A percentile compares a stretch with the other conserved stretches of the same genome.
Conservation (phyloP, 2,113 vertebrate genomes). For the Aleadryas rufinucha region DNA sequence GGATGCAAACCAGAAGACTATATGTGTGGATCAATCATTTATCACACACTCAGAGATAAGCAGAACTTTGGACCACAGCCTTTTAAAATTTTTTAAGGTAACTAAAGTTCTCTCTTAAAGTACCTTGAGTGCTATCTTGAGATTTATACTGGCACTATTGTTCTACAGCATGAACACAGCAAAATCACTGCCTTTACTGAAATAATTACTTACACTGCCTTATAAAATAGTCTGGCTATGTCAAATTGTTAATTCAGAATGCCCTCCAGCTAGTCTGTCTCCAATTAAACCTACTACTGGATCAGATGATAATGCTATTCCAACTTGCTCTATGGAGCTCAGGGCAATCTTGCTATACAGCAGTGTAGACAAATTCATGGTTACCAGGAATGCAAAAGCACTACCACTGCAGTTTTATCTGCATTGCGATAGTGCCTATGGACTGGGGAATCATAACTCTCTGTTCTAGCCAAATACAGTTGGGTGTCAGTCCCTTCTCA, state of each 20-base stretch:
- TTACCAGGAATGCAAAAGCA: not conserved
- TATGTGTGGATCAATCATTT: not conserved
- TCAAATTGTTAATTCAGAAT: not conserved
- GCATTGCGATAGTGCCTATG: not conserved
- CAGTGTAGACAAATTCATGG: not conserved
- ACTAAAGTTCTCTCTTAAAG: constrained; percentile 10
- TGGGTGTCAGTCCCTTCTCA: not conserved
- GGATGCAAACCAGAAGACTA: not conserved
- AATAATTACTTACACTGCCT: not conserved
- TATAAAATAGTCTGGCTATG: not conserved
- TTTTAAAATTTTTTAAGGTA: not conserved
- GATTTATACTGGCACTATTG: not conserved
- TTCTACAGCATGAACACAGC: not conserved
- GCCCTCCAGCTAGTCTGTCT: not conserved
- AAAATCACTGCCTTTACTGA: not conserved
- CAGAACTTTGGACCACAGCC: not conserved
- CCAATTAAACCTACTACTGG: not conserved
- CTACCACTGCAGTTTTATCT: not conserved
- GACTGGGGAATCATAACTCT: not conserved
- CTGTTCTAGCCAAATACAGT: not conserved
- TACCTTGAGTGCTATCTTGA: not conserved
- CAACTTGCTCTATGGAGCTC: not conserved
- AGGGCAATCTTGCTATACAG: not conserved
- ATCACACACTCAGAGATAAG: not conserved
- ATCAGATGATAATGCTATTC: not conserved